Evolutionary conservation across 37 sponge, comb jelly and placozoan genomes (phyloP).

Genomic region (Beroe ovata): DNA sequence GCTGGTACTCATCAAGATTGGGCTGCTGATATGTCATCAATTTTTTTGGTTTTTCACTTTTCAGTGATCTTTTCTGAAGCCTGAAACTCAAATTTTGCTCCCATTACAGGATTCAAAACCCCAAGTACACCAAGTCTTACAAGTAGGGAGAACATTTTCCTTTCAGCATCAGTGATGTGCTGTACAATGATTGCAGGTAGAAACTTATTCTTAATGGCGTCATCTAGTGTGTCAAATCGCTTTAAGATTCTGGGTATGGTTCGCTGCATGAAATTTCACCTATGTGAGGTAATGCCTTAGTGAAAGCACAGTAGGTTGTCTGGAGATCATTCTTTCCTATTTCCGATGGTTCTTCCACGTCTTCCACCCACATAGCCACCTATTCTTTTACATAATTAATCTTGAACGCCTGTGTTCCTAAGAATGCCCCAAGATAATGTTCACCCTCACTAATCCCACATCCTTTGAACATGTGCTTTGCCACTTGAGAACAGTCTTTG

Average conservation of each 20-base stretch:
- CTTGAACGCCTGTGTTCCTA: background rate
- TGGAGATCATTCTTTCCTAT: background rate
- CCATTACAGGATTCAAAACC: constrained; percentile 7
- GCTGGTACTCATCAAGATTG: background rate
- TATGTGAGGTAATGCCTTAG: background rate
- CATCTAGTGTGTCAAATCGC: constrained; percentile 52
- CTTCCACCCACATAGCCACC: constrained; percentile 4
- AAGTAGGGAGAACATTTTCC: constrained; percentile 66
- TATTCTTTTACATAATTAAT: background rate
- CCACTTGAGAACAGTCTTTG: constrained; percentile 19
- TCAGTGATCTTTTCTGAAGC: background rate
- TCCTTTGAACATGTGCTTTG: constrained; percentile 1
- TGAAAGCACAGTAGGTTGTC: background rate
- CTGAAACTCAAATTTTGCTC: background rate
- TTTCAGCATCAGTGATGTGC: background rate
- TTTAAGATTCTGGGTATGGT: background rate
- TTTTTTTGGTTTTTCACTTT: too few relatives aligned
- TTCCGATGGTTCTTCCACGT: background rate
- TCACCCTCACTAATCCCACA: constrained; percentile 9
- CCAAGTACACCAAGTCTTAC: background rate
- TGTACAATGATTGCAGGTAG: constrained; percentile 63
- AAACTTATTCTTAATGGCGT: constrained; percentile 13
- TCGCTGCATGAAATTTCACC: background rate
- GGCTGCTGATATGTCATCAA: constrained; percentile 1
- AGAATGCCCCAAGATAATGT: background rate